Conservation (phyloP, 2,888 invertebrate genomes). For the Lepetodrilus schrolli region DNA sequence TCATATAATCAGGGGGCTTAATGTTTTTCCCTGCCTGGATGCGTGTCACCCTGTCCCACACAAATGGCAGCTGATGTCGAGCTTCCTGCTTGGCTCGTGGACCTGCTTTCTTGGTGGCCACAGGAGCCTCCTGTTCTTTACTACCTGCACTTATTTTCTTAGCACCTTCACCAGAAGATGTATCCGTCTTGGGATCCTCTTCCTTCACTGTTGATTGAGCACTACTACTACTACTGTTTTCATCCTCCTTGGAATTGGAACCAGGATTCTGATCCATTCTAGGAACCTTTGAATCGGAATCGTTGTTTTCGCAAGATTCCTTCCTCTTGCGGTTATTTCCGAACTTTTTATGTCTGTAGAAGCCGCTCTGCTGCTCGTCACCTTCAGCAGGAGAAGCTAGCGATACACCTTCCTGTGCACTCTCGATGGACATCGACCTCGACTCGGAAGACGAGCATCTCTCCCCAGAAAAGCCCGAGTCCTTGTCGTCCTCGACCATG, state of each 20-base stretch:
- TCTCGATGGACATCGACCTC: slow-evolving; percentile 31
- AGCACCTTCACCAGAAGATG: not conserved
- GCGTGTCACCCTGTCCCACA: slow-evolving; percentile 63
- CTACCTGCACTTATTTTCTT: not conserved
- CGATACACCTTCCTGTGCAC: slow-evolving; percentile 20
- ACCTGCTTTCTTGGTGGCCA: slow-evolving; percentile 6
- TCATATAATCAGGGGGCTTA: slow-evolving; percentile 37
- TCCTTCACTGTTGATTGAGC: not conserved
- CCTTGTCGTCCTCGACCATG: slow-evolving; percentile 31
- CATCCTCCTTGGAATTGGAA: not conserved
- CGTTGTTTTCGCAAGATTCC: slow-evolving; percentile 30
- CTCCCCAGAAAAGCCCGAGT: slow-evolving; percentile 33
- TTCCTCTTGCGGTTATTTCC: slow-evolving; percentile 52
- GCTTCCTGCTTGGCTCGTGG: slow-evolving; percentile 32
- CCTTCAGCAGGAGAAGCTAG: slow-evolving; percentile 33
- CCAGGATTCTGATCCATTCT: slow-evolving; percentile 16
- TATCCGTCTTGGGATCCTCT: not conserved
- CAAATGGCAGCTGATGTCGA: slow-evolving; percentile 49
- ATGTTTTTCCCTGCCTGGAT: slow-evolving; percentile 54
- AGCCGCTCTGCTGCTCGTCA: slow-evolving; percentile 40
- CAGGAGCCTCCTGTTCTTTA: not conserved
- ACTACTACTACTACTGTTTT: not conserved
- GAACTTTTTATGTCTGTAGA: slow-evolving; percentile 67
- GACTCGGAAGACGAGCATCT: slow-evolving; percentile 34
- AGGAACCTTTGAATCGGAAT: slow-evolving; percentile 21